Evolutionary conservation across 2,888 invertebrate species (phyloP).

Genomic region (Plebejus melissa): DNA sequence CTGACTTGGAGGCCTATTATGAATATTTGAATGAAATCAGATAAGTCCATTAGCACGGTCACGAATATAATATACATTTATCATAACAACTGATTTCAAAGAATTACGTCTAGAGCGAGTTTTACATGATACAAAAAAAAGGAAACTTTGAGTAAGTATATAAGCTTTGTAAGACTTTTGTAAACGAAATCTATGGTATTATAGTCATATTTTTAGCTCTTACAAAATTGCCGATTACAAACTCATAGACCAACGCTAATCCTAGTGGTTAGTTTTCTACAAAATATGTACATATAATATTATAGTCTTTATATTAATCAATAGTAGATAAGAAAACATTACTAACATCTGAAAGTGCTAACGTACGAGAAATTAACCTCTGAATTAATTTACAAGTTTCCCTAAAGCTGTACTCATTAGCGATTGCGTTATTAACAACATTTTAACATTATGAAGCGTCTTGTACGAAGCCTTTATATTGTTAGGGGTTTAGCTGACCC

Average conservation of each 20-base stretch:
- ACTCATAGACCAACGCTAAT: too few relatives aligned
- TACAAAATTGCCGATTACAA: too few relatives aligned
- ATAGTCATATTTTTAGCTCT: too few relatives aligned
- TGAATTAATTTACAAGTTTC: background rate
- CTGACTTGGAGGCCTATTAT: slow-evolving; percentile 46
- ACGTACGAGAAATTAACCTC: background rate
- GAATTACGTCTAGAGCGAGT: background rate
- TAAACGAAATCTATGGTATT: background rate
- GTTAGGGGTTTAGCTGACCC: slow-evolving; percentile 22
- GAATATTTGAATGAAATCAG: slow-evolving; percentile 45
- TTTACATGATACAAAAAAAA: background rate
- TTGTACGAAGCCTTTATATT: slow-evolving; percentile 9
- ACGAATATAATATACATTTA: slow-evolving; percentile 35
- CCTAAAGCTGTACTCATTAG: background rate
- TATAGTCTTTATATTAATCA: too few relatives aligned
- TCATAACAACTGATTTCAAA: slow-evolving; percentile 14
- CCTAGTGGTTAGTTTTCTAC: too few relatives aligned
- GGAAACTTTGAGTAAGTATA: background rate
- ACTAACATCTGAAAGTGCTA: background rate
- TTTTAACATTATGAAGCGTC: background rate
- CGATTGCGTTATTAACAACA: slow-evolving; percentile 1
- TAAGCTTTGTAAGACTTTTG: background rate
- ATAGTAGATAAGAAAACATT: too few relatives aligned
- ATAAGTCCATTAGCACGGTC: slow-evolving; percentile 43
- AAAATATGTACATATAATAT: too few relatives aligned